These are phyloP conservation scores for Leucoptera coffeella DNA, from an alignment of 2,888 invertebrate species.

Conservation along the genomic window DNA sequence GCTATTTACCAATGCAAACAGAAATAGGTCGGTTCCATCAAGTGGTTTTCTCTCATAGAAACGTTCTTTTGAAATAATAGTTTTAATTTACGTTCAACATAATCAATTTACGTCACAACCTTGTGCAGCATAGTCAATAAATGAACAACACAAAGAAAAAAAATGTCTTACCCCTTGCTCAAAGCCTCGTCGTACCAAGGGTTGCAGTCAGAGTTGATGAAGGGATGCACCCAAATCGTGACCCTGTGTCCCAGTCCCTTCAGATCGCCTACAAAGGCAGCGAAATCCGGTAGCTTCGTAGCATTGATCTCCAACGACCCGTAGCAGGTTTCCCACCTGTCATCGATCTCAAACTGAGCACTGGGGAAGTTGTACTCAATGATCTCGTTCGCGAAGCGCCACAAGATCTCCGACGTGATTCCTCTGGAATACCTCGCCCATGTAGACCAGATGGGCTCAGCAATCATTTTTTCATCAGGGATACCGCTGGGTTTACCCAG, in stretches of 20 bases:
- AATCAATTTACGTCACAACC: no score
- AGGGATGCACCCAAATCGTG: constrained; percentile 82
- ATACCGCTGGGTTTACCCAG: constrained; percentile 57
- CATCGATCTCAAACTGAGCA: constrained; percentile 81
- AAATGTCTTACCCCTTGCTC: constrained; percentile 53
- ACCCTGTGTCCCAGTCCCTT: constrained; percentile 65
- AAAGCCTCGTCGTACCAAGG: constrained; percentile 54
- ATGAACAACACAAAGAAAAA: no score
- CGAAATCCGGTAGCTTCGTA: constrained; percentile 64
- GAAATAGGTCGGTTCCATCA: no score
- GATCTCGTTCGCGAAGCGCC: constrained; percentile 64
- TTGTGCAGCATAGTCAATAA: no score
- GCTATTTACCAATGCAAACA: no score
- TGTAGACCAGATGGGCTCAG: constrained; percentile 83
- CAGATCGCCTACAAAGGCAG: constrained; percentile 52
- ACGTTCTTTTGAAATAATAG: no score
- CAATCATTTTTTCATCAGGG: constrained; percentile 66
- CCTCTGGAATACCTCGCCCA: constrained; percentile 68
- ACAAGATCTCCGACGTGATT: constrained; percentile 58
- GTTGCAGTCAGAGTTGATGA: constrained; percentile 68
- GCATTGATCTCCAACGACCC: constrained; percentile 71
- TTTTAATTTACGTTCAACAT: no score
- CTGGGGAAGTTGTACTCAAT: constrained; percentile 57
- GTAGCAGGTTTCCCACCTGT: constrained; percentile 82
- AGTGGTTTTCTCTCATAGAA: no score